phyloP scores from a whole-genome alignment of 2,113 vertebrate species.

The Notarius lentiginosus region DNA sequence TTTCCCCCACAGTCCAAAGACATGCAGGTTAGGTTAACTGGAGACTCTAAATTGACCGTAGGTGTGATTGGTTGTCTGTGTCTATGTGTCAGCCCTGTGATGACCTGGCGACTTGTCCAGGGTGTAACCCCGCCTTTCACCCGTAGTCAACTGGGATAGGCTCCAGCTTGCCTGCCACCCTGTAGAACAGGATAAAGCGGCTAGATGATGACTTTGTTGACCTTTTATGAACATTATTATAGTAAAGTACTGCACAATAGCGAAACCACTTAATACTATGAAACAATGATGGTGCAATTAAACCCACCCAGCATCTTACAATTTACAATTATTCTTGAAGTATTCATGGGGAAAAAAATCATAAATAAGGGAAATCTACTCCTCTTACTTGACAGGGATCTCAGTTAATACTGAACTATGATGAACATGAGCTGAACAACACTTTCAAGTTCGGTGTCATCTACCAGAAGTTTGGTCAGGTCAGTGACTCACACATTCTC shows the following conservation, averaged over 20 bases:
- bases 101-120: no score
- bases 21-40: no score
- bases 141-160: no score
- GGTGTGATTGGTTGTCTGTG: no score
- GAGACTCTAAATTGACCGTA: no score
- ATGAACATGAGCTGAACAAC: slow-evolving; percentile 93
- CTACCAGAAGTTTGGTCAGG: slow-evolving; percentile 90
- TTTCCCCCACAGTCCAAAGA: no score
- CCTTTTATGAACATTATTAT: not conserved
- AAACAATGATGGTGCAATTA: not conserved
- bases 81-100: no score
- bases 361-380: not conserved
- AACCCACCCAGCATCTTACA: not conserved
- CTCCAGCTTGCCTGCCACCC: no score
- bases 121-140: no score
- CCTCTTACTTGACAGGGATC: slow-evolving; percentile 79
- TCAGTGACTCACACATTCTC: slow-evolving; percentile 57
- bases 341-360: not conserved
- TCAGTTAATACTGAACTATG: slow-evolving; percentile 89
- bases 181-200: no score
- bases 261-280: not conserved
- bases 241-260: not conserved
- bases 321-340: not conserved
- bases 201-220: not conserved
- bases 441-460: slow-evolving; percentile 95